Evolutionary conservation across 1,140 invertebrate species (phyloP), one percentile per base, ranked within the genome.

Genomic region (Chrysopa pallens): DNA sequence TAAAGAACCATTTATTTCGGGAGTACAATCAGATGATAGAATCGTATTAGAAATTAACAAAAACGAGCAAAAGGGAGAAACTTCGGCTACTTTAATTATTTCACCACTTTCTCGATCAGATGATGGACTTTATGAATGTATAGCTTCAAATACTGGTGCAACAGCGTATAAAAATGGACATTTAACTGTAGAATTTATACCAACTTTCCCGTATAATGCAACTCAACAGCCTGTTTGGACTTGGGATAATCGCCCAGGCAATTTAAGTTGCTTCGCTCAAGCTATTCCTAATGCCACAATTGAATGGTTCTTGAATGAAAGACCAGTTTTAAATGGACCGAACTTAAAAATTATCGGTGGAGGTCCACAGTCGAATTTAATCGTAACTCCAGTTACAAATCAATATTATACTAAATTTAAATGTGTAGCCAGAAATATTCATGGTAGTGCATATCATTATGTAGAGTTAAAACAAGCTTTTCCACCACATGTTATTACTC

Each of bases 251-350:
- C 69, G 72, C 47, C 74, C 78, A 4, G 83, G 82, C 0, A 93
- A 93, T 55, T 66, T 94, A 1, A 86, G 80, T 29, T 94, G 89
- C 54, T 66, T 86, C n/a, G 85, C 85, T 8, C 78, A 84, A 59
- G 78, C 83, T 47, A 87, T 93, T 54, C 90, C 90, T 1, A 92
- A 93, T 59, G 89, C 90, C 1, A 91, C 88, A 1, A 86, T 92
- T 46, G 72, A 73, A 46, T 93, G 89, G 89, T 73, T 68, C 52
- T 72, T 68, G 40, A 64, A 48, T 13, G 49, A 47, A 8, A 48
- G 55, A 43, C 52, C 72, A 14, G 56, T 67, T 6, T 59, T 65
- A 23, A 64, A 74, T 39, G 72, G 74, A 31, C 54, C 52, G 0
- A 64, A 65, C 43, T 67, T 84, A 1, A 62, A 65, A 28, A 71